Evolutionary conservation across 2,888 invertebrate species (phyloP).

Genomic region (Villa cingulata): DNA sequence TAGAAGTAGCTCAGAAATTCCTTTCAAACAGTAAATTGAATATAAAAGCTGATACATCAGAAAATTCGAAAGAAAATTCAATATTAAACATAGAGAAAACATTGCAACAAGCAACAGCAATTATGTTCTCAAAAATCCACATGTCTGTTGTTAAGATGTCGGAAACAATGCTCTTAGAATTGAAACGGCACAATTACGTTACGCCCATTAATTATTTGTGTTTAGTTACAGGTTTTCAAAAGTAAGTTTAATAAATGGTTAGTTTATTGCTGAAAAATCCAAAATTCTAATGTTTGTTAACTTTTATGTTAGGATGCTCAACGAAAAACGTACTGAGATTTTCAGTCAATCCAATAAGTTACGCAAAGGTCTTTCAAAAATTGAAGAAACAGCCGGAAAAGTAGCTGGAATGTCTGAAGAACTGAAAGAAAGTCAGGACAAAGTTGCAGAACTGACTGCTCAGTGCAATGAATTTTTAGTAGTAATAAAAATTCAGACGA

Average conservation of each 20-base stretch:
- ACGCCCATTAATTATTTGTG: constrained; percentile 82
- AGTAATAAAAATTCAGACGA: constrained; percentile 63
- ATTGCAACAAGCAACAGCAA: constrained; percentile 52
- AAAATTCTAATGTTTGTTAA: too few species aligned
- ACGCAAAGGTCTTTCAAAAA: constrained; percentile 69
- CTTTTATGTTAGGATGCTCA: constrained; percentile 46
- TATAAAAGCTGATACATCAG: constrained; percentile 51
- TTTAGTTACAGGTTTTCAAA: constrained; percentile 69
- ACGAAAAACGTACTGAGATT: constrained; percentile 54
- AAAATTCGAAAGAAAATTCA: constrained; percentile 21
- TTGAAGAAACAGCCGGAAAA: constrained; percentile 69
- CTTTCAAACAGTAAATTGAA: constrained; percentile 57
- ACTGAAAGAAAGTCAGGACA: constrained; percentile 54
- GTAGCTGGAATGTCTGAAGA: constrained; percentile 76
- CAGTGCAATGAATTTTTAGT: constrained; percentile 79
- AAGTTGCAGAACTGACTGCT: constrained; percentile 61
- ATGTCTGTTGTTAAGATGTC: constrained; percentile 65
- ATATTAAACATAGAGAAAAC: constrained; percentile 38
- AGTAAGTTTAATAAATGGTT: constrained; percentile 40
- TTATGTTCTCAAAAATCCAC: constrained; percentile 69
- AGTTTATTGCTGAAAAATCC: too few species aligned
- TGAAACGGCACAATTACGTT: constrained; percentile 72
- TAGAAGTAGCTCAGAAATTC: constrained; percentile 81
- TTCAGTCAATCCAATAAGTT: constrained; percentile 65
- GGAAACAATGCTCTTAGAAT: constrained; percentile 56